Base-by-base conservation (phyloP, 1,140 invertebrate species). In the Trichonephila inaurata region DNA sequence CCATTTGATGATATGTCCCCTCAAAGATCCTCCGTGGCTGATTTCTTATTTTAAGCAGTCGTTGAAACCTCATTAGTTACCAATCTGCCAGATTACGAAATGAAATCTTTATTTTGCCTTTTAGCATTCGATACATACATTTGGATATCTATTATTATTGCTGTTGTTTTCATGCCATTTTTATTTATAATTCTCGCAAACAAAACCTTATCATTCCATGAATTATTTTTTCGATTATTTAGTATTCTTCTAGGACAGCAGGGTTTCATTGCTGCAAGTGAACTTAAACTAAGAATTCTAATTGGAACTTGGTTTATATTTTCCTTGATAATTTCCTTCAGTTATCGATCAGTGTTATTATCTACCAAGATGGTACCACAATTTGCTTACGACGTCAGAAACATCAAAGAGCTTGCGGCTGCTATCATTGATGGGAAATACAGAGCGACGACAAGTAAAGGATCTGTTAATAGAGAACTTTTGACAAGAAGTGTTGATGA, bases 1-100 rank as follows among this genome's bases (percentile, higher is more conserved):
- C 7, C 61, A 66, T 19, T 28, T 92, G 18, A 85, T 81, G 0
- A 77, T n/a, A n/a, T 85, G 18, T 85, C 90, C 19, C n/a, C 62
- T 24, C 7, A 66, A 19, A 81, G 90, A 14, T 8, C n/a, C 18
- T 40, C 33, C 28, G 72, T 40, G 1, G 72, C 40, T 2, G 89
- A 91, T 40, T 91, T 91, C 51, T 12, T 91, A 14, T 33, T 77
- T n/a, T 91, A 91, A 18, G 33, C 51, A 1, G 51, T 82, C 6
- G 77, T 82, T 40, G 24, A 91, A 62, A 91, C 51, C 18, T 81
- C 89, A 4, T 91, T 92, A 33, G 51, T 24, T 8, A 92, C 81
- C 24, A 83, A 69, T 19, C 24, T 61, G 8, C 58, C 58, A 10
- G 28, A 28, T 4, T 28, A 14, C 58, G 3, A 40, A 10, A n/a